Evolutionary conservation across 2,797 vertebrate genomes (phyloP).

Genomic region (Discoglossus pictus): DNA sequence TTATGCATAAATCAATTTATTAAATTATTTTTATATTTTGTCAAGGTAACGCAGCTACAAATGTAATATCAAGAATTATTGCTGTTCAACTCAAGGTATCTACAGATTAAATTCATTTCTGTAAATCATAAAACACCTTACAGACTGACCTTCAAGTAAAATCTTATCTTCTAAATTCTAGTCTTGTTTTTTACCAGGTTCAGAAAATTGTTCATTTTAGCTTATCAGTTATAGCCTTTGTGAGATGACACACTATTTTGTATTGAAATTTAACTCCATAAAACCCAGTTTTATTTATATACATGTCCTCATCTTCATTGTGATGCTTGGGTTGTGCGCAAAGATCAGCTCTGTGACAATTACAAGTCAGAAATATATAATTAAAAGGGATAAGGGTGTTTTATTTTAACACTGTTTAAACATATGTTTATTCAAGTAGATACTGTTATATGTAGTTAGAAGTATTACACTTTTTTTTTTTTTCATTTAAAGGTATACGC

Average conservation of each 20-base stretch:
- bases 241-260: conserved; percentile 11
- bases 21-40: conserved; percentile 13
- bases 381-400: no score
- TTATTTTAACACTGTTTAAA: no score
- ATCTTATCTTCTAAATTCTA: conserved; percentile 36
- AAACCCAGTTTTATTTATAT: no score
- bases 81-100: conserved; percentile 24
- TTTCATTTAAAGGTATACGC: no score
- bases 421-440: no score
- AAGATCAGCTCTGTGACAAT: no score
- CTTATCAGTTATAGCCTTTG: conserved; percentile 33
- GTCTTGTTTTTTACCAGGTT: conserved; percentile 23
- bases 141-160: conserved; percentile 37
- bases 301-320: no score
- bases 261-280: conserved; percentile 20
- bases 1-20: not conserved
- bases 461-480: no score
- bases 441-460: no score
- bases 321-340: no score
- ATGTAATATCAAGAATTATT: conserved; percentile 34
- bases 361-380: no score
- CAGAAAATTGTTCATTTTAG: conserved; percentile 27
- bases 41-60: conserved; percentile 1
- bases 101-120: conserved; percentile 33
- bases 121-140: conserved; percentile 21